These are phyloP conservation scores for Neoseiulus cucumeris DNA, from an alignment of 1,140 invertebrate genomes.

Conservation along the genomic window DNA sequence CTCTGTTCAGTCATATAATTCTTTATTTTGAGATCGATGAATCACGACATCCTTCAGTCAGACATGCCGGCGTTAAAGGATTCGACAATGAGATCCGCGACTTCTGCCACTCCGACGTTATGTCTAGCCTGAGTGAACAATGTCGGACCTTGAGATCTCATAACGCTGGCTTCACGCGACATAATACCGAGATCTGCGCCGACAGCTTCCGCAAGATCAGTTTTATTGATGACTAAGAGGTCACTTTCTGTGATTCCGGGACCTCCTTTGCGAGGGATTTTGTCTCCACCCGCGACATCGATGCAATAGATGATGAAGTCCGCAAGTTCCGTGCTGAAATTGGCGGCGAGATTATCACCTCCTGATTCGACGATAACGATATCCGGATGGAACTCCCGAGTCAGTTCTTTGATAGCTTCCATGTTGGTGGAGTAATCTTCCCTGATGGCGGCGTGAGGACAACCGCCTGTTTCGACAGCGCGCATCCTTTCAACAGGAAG, in stretches of 20 bases:
- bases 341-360: constrained; percentile 29
- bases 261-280: constrained; percentile 28
- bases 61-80: background rate
- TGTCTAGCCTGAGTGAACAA: constrained; percentile 27
- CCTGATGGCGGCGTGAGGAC: constrained; percentile 29
- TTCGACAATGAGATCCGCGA: constrained; percentile 18
- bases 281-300: constrained; percentile 29
- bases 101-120: constrained; percentile 23
- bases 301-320: constrained; percentile 31
- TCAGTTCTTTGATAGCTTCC: constrained; percentile 27
- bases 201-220: constrained; percentile 27
- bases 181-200: constrained; percentile 27
- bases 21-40: no score
- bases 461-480: constrained; percentile 29
- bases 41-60: background rate
- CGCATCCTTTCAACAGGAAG: constrained; percentile 25
- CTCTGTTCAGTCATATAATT: no score
- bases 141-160: constrained; percentile 26
- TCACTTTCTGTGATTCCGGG: constrained; percentile 29
- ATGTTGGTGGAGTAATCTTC: constrained; percentile 30
- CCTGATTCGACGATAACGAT: constrained; percentile 28
- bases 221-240: constrained; percentile 29
- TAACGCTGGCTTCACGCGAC: constrained; percentile 24
- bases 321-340: constrained; percentile 28
- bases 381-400: constrained; percentile 25